Evolutionary conservation across 2,888 invertebrate genomes (phyloP), one percentile per base, ranked within the genome.

Genomic region (Hemaris fuciformis): DNA sequence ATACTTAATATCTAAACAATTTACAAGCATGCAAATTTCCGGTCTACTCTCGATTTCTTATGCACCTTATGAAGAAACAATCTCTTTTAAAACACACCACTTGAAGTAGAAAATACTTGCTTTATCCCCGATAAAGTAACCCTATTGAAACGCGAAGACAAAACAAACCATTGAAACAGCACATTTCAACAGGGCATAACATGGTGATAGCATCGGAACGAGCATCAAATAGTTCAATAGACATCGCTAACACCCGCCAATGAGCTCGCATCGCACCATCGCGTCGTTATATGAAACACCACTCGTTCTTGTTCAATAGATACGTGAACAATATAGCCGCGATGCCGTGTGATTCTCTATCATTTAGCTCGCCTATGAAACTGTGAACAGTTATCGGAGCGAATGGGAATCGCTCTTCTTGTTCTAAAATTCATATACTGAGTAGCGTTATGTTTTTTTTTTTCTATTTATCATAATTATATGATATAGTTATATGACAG

Each of bases 181-280:
- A 18, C 25, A 23, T 4, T 13, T 22, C 3, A 13, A 15, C 15
- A 7, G 3, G 6, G 15, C 48, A 43, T 31, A 10, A n/a, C n/a
- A 34, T 34, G 18, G 42, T 27, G 18, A 5, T 43, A 58, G 25
- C n/a, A 43, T 27, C 13, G 18, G 18, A 27, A 27, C 27, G 20
- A 59, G 18, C 59, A 59, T 43, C 58, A 20, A 59, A 59, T 25
- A n/a, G 43, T 13, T 43, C 43, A 25, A 59, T 43, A 43, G 23
- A 42, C 27, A 43, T 18, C 43, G 27, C 59, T 7, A 59, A 42
- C 59, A 43, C 59, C 42, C 42, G 59, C 43, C 45, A 27, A 53
- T 31, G 27, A 53, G 27, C 4, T 10, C 31, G 53, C 31, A 31
- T 18, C 27, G 15, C 27, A 15, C 15, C 27, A 25, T 31, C 10